Conservation (phyloP, 23 tunicate species). For the Styela clava region DNA sequence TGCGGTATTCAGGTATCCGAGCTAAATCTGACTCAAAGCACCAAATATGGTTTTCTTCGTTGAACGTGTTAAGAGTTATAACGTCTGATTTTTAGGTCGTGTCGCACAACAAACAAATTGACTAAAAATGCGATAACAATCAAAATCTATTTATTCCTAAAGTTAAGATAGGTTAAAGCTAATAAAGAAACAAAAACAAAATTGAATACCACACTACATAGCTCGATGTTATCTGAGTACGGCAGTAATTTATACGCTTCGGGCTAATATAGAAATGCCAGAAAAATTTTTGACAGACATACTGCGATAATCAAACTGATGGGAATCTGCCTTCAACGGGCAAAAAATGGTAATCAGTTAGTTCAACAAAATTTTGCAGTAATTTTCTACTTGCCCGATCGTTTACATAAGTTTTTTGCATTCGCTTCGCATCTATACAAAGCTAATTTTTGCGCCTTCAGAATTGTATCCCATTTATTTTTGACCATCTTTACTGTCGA, state of each 20-base stretch:
- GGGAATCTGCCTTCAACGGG: too few relatives aligned
- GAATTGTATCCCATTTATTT: too few relatives aligned
- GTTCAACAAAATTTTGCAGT: too few relatives aligned
- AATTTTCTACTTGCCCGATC: too few relatives aligned
- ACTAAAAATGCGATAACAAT: background rate
- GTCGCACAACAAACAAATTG: background rate
- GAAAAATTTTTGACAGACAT: too few relatives aligned
- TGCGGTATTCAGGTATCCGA: background rate
- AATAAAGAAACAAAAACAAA: background rate
- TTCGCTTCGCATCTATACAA: too few relatives aligned
- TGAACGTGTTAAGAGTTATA: background rate
- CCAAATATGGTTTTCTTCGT: background rate
- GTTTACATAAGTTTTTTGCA: too few relatives aligned
- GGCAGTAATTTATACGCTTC: background rate
- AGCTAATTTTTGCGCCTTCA: too few relatives aligned
- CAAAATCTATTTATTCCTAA: background rate
- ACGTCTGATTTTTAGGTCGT: background rate
- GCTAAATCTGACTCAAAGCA: background rate
- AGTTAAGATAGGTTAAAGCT: background rate
- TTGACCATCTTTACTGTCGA: too few relatives aligned
- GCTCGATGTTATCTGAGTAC: background rate
- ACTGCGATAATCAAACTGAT: too few relatives aligned
- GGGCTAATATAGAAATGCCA: background rate
- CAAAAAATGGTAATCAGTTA: too few relatives aligned
- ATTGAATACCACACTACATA: background rate